Conservation (phyloP, 2,113 vertebrate genomes). For the Anhinga anhinga region DNA sequence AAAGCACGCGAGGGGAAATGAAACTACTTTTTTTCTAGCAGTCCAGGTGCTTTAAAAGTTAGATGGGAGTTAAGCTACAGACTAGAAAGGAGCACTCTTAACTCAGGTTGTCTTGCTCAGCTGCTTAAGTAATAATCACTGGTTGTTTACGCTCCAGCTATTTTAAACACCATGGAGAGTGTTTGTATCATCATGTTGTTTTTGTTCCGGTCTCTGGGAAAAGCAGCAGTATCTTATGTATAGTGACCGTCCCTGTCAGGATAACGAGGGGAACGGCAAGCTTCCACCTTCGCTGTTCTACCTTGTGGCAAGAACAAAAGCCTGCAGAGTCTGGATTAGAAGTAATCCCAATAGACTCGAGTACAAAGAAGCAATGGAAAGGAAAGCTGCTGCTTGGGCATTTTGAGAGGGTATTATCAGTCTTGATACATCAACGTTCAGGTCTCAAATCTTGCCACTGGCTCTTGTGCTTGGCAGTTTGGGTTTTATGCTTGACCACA, state of each 20-base stretch:
- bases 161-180: not conserved
- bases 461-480: not conserved
- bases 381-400: not conserved
- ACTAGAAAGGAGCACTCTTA: not conserved
- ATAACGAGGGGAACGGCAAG: not conserved
- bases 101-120: not conserved
- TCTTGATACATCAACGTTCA: not conserved
- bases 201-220: not conserved
- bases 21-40: not conserved
- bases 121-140: not conserved
- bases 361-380: not conserved
- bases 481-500: not conserved
- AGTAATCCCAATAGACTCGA: not conserved
- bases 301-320: not conserved
- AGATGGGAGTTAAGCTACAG: not conserved
- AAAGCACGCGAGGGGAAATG: not conserved
- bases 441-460: not conserved
- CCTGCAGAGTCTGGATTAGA: not conserved
- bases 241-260: not conserved
- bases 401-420: not conserved
- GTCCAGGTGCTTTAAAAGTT: not conserved
- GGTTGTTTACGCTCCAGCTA: not conserved
- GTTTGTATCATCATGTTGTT: not conserved
- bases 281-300: not conserved
- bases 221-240: accelerated